Evolutionary conservation across 1,140 invertebrate species (phyloP).

Genomic region (Ooceraea biroi): DNA sequence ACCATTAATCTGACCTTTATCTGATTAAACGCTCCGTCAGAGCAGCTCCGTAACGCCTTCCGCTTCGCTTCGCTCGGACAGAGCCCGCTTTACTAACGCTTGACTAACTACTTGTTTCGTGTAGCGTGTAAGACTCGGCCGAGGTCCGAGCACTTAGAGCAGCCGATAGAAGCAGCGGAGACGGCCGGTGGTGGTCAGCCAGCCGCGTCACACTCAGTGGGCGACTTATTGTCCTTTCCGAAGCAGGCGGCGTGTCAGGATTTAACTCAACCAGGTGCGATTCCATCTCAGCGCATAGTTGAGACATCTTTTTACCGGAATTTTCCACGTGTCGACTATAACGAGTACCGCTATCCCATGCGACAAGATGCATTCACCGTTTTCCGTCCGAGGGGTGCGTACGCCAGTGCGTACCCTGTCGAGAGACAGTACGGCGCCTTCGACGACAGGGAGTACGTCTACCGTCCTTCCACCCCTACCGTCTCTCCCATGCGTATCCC

Average conservation of each 20-base stretch:
- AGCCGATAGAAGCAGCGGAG: conserved; percentile 69
- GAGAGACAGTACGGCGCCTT: background rate
- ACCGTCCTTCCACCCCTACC: conserved; percentile 43
- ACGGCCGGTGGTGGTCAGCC: conserved; percentile 67
- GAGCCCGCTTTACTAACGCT: conserved; percentile 81
- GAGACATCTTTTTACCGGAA: conserved; percentile 29
- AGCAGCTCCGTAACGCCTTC: conserved; percentile 44
- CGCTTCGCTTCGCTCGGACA: conserved; percentile 48
- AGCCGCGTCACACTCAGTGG: conserved; percentile 84
- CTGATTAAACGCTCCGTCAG: background rate
- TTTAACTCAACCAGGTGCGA: conserved; percentile 81
- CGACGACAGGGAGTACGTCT: conserved; percentile 5
- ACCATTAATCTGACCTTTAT: conserved; percentile 12
- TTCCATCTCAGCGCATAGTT: conserved; percentile 65
- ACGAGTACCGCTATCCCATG: background rate
- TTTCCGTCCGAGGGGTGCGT: conserved; percentile 2
- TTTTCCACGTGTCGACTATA: conserved; percentile 16
- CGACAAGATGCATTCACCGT: conserved; percentile 11
- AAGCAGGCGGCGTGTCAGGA: conserved; percentile 73
- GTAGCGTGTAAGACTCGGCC: conserved; percentile 84
- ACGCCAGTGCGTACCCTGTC: background rate
- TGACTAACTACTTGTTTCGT: conserved; percentile 85
- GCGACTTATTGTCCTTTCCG: conserved; percentile 83
- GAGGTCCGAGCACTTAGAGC: conserved; percentile 84
- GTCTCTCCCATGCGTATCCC: conserved; percentile 8